phyloP scores from a whole-genome alignment of 2,113 vertebrate species.

The Epinephelus lanceolatus region DNA sequence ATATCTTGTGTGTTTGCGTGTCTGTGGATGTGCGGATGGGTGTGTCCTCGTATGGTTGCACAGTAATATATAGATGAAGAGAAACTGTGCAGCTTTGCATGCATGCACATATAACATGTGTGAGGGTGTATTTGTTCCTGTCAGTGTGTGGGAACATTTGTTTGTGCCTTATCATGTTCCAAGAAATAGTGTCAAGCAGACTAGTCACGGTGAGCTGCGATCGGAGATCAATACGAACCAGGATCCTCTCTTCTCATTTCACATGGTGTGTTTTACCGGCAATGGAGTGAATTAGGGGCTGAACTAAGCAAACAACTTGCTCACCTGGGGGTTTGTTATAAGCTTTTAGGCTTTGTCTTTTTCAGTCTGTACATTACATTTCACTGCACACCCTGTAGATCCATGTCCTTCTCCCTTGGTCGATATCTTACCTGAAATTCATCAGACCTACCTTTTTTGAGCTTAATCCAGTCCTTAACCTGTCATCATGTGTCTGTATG shows the following conservation, averaged over 20 bases:
- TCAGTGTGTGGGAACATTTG: slow-evolving; percentile 31
- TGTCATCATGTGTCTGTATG: slow-evolving; percentile 15
- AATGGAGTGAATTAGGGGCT: slow-evolving; percentile 66
- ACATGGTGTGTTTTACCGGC: slow-evolving; percentile 66
- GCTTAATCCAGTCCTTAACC: slow-evolving; percentile 30
- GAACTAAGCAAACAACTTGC: slow-evolving; percentile 70
- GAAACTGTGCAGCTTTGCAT: slow-evolving; percentile 13
- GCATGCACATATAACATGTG: neutral
- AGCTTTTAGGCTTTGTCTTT: slow-evolving; percentile 70
- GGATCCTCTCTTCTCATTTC: slow-evolving; percentile 61
- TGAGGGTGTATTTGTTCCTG: neutral
- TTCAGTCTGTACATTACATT: slow-evolving; percentile 64
- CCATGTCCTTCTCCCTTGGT: slow-evolving; percentile 38
- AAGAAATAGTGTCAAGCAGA: slow-evolving; percentile 53
- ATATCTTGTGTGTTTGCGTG: slow-evolving; percentile 54
- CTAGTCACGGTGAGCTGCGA: slow-evolving; percentile 37
- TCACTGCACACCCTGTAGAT: slow-evolving; percentile 61
- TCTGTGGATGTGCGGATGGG: slow-evolving; percentile 38
- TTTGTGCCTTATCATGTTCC: slow-evolving; percentile 42
- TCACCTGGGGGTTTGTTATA: slow-evolving; percentile 73
- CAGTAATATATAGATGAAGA: slow-evolving; percentile 20
- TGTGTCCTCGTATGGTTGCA: slow-evolving; percentile 19
- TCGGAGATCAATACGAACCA: slow-evolving; percentile 66
- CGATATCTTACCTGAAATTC: slow-evolving; percentile 60
- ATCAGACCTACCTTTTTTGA: slow-evolving; percentile 46